Base-by-base conservation (phyloP, 1,140 invertebrate genomes). In the Drosophila ficusphila region DNA sequence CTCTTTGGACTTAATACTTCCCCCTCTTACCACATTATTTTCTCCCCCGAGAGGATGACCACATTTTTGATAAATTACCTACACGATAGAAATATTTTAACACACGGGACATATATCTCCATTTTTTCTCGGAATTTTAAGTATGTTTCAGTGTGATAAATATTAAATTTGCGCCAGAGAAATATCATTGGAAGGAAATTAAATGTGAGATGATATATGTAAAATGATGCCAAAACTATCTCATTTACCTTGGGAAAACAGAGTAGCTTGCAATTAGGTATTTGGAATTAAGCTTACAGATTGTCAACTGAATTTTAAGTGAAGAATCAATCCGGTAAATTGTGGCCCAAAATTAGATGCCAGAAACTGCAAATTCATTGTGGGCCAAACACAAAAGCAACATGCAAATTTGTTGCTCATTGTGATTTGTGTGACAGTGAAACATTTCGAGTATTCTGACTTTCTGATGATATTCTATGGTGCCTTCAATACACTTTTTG, bases 401-500 rank as follows among this genome's bases (percentile, higher is more conserved):
- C 36, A 27, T 64, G 21, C 60, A 60, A 60, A 64, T 64, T 23
- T 36, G 29, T 21, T 18, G 34, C 23, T 53, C 36, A 39, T 12
- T 53, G 34, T 19, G 54, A 52, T 52, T 53, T 36, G 46, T 42
- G 21, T 42, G 56, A 51, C 60, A 52, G 6, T 18, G 34, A 51
- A 36, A 67, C 36, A 62, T 65, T 52, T 4, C 36, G 34, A 52
- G 60, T 65, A 67, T 67, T 52, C 42, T 42, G 44, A 52, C 60
- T 48, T 65, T 49, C n/a, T 27, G 58, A 67, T 67, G 44, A 41
- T 27, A 67, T 38, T 47, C 56, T 27, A 11, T 14, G 25, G 31
- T 18, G 3, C 36, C 8, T 14, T 4, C 2, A 8, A 11, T 27
- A 3, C 42, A 9, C 3, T 23, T 14, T 62, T 71, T 18, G 19